phyloP scores from a whole-genome alignment of 1,140 invertebrate species.

The Drosophila azteca region DNA sequence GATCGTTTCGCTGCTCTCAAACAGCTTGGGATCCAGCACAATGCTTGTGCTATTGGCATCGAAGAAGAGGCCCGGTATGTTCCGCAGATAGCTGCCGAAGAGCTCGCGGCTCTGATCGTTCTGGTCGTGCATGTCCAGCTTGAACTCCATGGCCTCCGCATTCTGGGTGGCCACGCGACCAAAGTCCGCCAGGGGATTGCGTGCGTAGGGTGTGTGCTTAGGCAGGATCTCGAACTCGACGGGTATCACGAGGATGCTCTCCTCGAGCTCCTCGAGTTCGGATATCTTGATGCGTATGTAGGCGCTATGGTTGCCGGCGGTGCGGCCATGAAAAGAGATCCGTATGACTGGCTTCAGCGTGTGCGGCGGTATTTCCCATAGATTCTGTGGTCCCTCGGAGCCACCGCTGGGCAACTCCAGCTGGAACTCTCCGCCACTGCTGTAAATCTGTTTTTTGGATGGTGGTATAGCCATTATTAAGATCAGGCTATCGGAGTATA shows the following conservation, averaged over 20 bases:
- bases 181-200: constrained; percentile 92
- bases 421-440: constrained; percentile 95
- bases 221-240: constrained; percentile 94
- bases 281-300: constrained; percentile 83
- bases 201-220: constrained; percentile 89
- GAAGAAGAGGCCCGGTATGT: constrained; percentile 64
- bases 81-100: constrained; percentile 55
- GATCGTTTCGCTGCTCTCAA: constrained; percentile 58
- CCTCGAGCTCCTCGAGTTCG: constrained; percentile 46
- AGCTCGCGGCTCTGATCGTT: constrained; percentile 50
- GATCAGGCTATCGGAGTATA: not conserved
- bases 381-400: constrained; percentile 89
- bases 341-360: constrained; percentile 94
- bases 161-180: constrained; percentile 84
- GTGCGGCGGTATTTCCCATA: constrained; percentile 96
- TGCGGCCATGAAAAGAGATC: constrained; percentile 91
- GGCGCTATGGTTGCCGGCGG: constrained; percentile 82
- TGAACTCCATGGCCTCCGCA: constrained; percentile 48
- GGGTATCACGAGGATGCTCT: constrained; percentile 89
- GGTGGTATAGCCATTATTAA: not conserved
- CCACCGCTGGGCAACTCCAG: constrained; percentile 92
- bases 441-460: constrained; percentile 85
- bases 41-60: constrained; percentile 61
- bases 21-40: constrained; percentile 55
- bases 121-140: constrained; percentile 63